phyloP scores from a whole-genome alignment of 2,888 invertebrate species.

The Auanema sp. region DNA sequence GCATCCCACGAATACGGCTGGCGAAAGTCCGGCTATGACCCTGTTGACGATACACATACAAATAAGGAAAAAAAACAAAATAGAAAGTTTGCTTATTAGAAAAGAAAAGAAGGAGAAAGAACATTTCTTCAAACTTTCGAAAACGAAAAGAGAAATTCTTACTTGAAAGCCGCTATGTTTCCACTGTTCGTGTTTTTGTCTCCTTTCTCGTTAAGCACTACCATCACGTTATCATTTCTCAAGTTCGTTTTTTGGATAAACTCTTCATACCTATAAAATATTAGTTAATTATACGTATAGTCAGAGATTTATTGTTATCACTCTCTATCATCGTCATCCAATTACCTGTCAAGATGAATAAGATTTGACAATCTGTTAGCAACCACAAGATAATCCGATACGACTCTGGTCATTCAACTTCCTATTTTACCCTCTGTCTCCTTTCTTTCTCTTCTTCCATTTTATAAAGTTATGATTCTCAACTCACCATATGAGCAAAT shows the following conservation, averaged over 20 bases:
- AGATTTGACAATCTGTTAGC: too few relatives aligned
- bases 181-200: conserved; percentile 17
- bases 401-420: background rate
- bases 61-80: too few relatives aligned
- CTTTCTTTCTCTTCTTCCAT: background rate
- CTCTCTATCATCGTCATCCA: conserved; percentile 10
- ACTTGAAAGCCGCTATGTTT: conserved; percentile 20
- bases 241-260: conserved; percentile 17
- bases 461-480: background rate
- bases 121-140: background rate
- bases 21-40: background rate
- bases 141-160: background rate
- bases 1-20: conserved; percentile 11
- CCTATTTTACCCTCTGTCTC: background rate
- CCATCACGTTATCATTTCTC: conserved; percentile 14
- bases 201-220: conserved; percentile 20
- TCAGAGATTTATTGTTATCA: too few relatives aligned
- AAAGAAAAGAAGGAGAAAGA: background rate
- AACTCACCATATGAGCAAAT: conserved; percentile 51
- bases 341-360: conserved; percentile 1
- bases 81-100: too few relatives aligned
- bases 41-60: background rate
- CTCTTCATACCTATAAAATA: conserved; percentile 19
- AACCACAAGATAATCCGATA: background rate
- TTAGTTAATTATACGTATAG: too few relatives aligned